These are phyloP conservation scores for Periophthalmodon schlosseri DNA, from an alignment of 2,113 vertebrate species.

Conservation along the genomic window DNA sequence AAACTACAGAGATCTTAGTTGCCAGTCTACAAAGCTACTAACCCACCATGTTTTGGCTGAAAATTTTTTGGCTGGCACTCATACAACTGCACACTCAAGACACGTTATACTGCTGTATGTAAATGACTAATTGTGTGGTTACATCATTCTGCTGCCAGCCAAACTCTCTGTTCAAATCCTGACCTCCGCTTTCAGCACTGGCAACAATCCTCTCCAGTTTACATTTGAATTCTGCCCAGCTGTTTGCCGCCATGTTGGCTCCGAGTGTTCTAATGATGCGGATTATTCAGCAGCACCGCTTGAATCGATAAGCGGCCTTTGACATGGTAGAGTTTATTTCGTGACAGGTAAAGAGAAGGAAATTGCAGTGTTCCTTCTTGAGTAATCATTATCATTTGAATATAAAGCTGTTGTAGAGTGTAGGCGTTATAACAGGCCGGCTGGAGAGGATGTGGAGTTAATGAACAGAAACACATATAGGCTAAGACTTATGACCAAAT, in stretches of 20 bases:
- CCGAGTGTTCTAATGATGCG: slow-evolving; percentile 34
- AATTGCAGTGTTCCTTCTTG: not conserved
- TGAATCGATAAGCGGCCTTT: not conserved
- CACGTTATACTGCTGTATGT: slow-evolving; percentile 49
- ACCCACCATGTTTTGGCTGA: slow-evolving; percentile 15
- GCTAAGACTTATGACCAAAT: no score
- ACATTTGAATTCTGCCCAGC: slow-evolving; percentile 22
- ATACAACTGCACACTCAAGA: slow-evolving; percentile 54
- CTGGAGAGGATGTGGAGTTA: not conserved
- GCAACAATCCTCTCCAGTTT: slow-evolving; percentile 49
- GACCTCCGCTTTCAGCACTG: slow-evolving; percentile 47
- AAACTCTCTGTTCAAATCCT: slow-evolving; percentile 53
- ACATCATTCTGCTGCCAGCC: slow-evolving; percentile 55
- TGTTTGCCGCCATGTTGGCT: slow-evolving; percentile 51
- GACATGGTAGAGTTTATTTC: not conserved
- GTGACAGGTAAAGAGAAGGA: not conserved
- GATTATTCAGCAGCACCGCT: slow-evolving; percentile 21
- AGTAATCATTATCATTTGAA: not conserved
- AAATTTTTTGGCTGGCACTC: slow-evolving; percentile 38
- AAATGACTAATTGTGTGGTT: slow-evolving; percentile 55
- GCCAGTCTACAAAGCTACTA: not conserved
- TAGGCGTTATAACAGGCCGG: not conserved
- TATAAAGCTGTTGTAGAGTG: not conserved
- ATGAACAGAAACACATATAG: not conserved
- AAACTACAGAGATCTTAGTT: no score